Evolutionary conservation across 2,888 invertebrate genomes (phyloP), one percentile per base, ranked within the genome.

Genomic region (Sthenelais limicola): DNA sequence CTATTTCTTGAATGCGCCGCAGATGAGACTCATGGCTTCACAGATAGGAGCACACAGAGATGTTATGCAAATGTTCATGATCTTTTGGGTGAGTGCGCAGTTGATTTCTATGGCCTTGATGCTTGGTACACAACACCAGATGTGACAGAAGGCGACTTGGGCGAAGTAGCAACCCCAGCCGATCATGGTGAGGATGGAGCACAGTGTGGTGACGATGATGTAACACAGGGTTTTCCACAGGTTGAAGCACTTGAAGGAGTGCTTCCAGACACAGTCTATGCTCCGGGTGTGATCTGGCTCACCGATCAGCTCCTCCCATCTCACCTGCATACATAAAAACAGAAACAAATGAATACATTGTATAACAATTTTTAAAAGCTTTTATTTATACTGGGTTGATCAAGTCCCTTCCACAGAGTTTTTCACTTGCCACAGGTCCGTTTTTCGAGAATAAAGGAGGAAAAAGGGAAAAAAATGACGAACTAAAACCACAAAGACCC

Each of bases 251-350:
- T 90, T 88, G 79, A 90, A 89, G 81, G 92, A 91, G 52, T 92
- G 87, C n/a, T 91, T 89, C 92, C 92, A 93, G 75, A 91, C 91
- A 87, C 91, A 92, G 85, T 92, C 92, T 5, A 92, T 74, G 79
- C 21, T 75, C 71, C 73, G 82, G 3, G 73, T 77, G 52, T 72
- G 72, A 38, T 82, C 83, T 68, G 82, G 83, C 74, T 82, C 81
- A 28, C 82, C 85, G 66, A 77, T 58, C 3, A 81, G 77, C 54
- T 84, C 83, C 32, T 82, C 81, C 67, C 81, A 83, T 24, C 77
- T 73, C 7, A 92, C 91, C 93, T 93, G 78, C 18, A 81, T n/a
- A 24, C 30, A 30, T 4, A n/a, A 48, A 48, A 7, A 43, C 9
- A 43, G 43, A 51, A 21, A 9, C 51, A 9, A 5, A n/a, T 7